phyloP scores from a whole-genome alignment of 2,797 vertebrate species.

The Micropoecilia bifurca region DNA sequence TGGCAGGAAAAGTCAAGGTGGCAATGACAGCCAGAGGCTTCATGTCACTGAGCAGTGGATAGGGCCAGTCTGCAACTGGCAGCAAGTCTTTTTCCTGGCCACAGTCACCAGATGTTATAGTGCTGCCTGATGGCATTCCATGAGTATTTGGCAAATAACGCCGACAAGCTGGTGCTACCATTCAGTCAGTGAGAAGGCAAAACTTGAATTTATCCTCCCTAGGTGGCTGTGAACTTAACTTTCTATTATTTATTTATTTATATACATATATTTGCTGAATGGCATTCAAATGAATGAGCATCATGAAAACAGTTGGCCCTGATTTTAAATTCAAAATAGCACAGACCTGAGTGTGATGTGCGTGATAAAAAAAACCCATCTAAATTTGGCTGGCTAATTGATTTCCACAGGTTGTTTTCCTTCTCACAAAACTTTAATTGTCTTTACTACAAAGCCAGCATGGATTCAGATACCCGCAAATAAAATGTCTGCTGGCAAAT shows the following conservation, averaged over 20 bases:
- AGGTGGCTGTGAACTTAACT: background rate
- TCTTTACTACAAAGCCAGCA: background rate
- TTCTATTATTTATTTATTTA: background rate
- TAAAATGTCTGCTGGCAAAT: background rate
- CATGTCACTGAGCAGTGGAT: slow-evolving; percentile 48
- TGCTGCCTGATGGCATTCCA: slow-evolving; percentile 30
- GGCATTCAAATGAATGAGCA: background rate
- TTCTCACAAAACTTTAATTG: background rate
- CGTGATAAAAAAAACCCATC: background rate
- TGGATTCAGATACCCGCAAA: background rate
- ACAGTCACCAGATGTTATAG: slow-evolving; percentile 53
- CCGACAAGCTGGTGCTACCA: background rate
- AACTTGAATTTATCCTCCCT: background rate
- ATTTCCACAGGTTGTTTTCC: background rate
- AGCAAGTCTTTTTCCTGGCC: slow-evolving; percentile 45
- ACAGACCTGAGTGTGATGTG: background rate
- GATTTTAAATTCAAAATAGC: background rate
- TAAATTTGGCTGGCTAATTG: background rate
- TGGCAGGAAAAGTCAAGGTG: slow-evolving; percentile 61
- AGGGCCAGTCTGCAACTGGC: slow-evolving; percentile 52
- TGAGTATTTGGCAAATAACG: slow-evolving; percentile 19
- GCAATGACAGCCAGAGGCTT: slow-evolving; percentile 60
- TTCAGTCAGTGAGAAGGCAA: background rate
- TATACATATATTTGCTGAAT: background rate
- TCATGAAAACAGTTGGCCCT: background rate